Evolutionary conservation across 2,113 vertebrate genomes (phyloP), one percentile per base, ranked within the genome.

Genomic region (Heliornis fulica): DNA sequence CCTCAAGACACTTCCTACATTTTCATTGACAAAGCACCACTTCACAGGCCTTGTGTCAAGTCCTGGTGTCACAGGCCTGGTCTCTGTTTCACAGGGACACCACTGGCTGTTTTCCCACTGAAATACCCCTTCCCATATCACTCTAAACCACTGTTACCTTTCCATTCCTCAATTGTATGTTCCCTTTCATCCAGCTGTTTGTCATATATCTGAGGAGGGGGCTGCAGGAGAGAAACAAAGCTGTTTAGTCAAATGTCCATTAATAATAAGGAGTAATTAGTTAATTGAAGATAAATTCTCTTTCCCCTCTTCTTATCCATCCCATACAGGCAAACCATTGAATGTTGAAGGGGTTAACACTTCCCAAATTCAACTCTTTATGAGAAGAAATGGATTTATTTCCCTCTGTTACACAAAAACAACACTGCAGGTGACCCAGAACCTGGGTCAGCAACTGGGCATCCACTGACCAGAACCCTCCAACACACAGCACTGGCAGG

Each of bases 121-220:
- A 65, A 83, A 70, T 26, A 32, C 3, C 13, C 45, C 59, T 88
- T 71, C 18, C 40, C 23, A 13, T 26, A 7, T 29, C 79, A 77
- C 80, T 75, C 32, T 36, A 72, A 94, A 48, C 31, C 21, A 48
- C 4, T 10, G 31, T 97, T 98, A 99, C 99, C 99, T 99, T 99
- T 99, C 99, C 99, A 99, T 97, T 99, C 99, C 95, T 99, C 99
- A 18, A 99, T 99, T 87, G 99, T 99, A 94, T 99, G 99, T 98
- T 99, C 99, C 98, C 99, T 99, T 97, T 99, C 99, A 98, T 99
- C 99, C 97, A 99, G 98, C 94, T 99, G 99, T 90, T 99, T 99
- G 97, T 99, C 99, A n/a, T 99, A 99, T 97, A 99, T 99, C 97
- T 99, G 98, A 94, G 99, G 99, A 83, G 99, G 99, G 94, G 99